Conservation (phyloP, 2,888 invertebrate genomes). For the Cecidostiba fungosa region DNA sequence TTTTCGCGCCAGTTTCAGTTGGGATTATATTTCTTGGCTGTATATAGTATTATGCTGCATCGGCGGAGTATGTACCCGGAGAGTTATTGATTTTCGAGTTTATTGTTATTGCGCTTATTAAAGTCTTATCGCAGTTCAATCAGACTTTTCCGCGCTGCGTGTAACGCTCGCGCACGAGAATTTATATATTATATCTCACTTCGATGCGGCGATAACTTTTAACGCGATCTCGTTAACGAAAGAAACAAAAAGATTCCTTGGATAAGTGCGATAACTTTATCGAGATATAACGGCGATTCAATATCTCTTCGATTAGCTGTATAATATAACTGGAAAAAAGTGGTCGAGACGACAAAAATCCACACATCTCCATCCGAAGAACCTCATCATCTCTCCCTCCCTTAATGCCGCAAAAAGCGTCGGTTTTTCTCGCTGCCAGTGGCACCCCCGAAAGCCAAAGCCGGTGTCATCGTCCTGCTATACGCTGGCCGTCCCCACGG, state of each 20-base stretch:
- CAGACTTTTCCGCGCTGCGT: background rate
- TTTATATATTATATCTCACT: background rate
- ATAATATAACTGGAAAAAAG: background rate
- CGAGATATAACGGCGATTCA: background rate
- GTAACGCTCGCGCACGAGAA: background rate
- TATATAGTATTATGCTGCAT: background rate
- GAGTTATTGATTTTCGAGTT: conserved; percentile 51
- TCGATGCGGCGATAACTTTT: conserved; percentile 8
- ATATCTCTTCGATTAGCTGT: background rate
- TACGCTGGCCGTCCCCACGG: conserved; percentile 71
- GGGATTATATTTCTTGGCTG: conserved; percentile 23
- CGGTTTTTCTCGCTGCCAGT: background rate
- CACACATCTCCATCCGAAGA: background rate
- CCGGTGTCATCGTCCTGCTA: conserved; percentile 58
- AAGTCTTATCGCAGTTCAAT: conserved; percentile 23
- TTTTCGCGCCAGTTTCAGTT: conserved; percentile 42
- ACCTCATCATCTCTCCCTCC: conserved; percentile 8
- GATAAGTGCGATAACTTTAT: background rate
- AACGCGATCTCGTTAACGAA: background rate
- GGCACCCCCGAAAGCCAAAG: conserved; percentile 1
- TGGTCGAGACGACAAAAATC: background rate
- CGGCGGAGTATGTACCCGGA: background rate
- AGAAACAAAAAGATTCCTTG: background rate
- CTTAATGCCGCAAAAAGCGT: background rate
- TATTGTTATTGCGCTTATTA: conserved; percentile 50